Base-by-base conservation (phyloP, 2,888 invertebrate genomes). In the Leucophora obtusa region DNA sequence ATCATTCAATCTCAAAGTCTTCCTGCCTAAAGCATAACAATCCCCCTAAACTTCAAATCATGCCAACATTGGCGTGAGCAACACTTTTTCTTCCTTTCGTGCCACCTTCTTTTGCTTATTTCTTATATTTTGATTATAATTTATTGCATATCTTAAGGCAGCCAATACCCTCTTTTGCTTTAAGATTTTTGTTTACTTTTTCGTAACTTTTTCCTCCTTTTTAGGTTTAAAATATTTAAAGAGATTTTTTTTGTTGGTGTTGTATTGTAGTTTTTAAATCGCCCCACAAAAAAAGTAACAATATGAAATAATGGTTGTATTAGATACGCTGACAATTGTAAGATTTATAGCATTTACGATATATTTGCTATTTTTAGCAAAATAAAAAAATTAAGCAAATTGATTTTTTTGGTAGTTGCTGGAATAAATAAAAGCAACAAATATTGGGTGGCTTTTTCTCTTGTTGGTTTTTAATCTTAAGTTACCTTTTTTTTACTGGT, bases 281-380 rank as follows among this genome's bases (percentile, higher is more conserved):
- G 38, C 69, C 35, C 51, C n/a, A 6, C 14, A 11, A 17, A 35
- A 63, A 54, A 51, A 33, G 43, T 21, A 76, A 53, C 53, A 63
- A 35, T 60, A 38, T 17, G 18, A 72, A 72, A 56, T 62, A 62
- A 72, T 72, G 56, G 18, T 53, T 58, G 71, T 43, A 51, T 68
- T 72, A 68, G 78, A 78, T 78, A 66, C 72, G 68, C 78, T 78
- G 78, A 78, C 78, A 73, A 73, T 78, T 69, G 43, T 18, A 73
- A 68, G 63, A 78, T 78, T 78, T 78, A 78, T 78, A 56, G 68
- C 43, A 51, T 68, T 73, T 63, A 53, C 68, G 73, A 78, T 78
- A 53, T 53, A 38, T 65, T 65, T 66, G 11, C 28, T n/a, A 54
- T 14, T 60, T 68, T 68, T 60, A 28, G 21, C 24, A 50, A 38